Evolutionary conservation across 2,797 vertebrate species (phyloP).

Genomic region (Pelodytes ibericus): DNA sequence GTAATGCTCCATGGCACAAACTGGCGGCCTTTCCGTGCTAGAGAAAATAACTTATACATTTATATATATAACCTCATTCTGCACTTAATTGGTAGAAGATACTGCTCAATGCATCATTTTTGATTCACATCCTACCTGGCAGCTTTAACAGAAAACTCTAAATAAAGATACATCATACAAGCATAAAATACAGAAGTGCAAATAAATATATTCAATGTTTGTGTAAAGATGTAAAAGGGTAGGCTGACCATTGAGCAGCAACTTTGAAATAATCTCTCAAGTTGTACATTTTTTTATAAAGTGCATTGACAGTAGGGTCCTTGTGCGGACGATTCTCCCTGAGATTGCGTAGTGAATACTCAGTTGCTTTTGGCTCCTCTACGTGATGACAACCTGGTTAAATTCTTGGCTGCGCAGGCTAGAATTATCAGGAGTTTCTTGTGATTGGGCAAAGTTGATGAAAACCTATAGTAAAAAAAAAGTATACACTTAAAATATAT

Average conservation of each 20-base stretch:
- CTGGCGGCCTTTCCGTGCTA: too few relatives aligned
- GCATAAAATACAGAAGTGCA: constrained; percentile 18
- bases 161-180: background rate
- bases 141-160: background rate
- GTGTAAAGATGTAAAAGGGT: background rate
- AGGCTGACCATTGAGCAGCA: background rate
- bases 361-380: background rate
- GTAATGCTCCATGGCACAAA: too few relatives aligned
- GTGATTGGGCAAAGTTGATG: constrained; percentile 93
- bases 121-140: background rate
- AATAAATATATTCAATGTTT: background rate
- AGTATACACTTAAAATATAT: too few relatives aligned
- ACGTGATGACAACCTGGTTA: constrained; percentile 29
- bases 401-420: constrained; percentile 66
- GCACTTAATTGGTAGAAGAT: too few relatives aligned
- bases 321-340: background rate
- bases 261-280: background rate
- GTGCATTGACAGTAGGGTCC: background rate
- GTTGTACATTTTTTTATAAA: constrained; percentile 13
- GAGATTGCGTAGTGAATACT: background rate
- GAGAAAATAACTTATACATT: too few relatives aligned
- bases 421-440: constrained; percentile 61
- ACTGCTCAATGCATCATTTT: background rate
- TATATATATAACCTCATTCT: too few relatives aligned
- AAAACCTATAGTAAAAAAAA: constrained; percentile 82